Evolutionary conservation across 2,113 vertebrate genomes (phyloP).

Genomic region (Clarias magur): DNA sequence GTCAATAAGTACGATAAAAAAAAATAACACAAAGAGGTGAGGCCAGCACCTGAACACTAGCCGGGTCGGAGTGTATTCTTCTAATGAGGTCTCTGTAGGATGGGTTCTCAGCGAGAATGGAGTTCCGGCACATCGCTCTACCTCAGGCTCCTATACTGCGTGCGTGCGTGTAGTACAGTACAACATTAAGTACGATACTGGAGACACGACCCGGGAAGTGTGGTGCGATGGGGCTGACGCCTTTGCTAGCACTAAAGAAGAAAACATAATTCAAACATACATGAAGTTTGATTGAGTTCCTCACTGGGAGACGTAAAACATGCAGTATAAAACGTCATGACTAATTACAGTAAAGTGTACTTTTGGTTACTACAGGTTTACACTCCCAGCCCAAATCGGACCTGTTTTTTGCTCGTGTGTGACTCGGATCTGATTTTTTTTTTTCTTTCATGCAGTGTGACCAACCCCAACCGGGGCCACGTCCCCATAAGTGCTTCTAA

Average conservation of each 20-base stretch:
- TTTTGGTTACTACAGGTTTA: not conserved
- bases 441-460: too few relatives aligned
- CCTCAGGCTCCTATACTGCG: not conserved
- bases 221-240: not conserved
- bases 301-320: too few relatives aligned
- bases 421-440: too few relatives aligned
- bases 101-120: conserved; percentile 7
- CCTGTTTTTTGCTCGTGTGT: too few relatives aligned
- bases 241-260: not conserved
- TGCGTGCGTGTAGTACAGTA: not conserved
- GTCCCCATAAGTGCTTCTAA: too few relatives aligned
- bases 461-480: too few relatives aligned
- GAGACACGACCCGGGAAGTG: not conserved
- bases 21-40: conserved; percentile 19
- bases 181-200: not conserved
- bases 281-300: not conserved
- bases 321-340: not conserved
- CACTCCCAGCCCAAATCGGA: too few relatives aligned
- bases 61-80: conserved; percentile 8
- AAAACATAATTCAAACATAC: not conserved
- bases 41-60: conserved; percentile 2
- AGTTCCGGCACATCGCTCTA: not conserved
- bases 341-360: not conserved
- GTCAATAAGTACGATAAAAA: conserved; percentile 3
- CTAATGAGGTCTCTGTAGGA: conserved; percentile 45